Percentiles rank a stretch among this genome's conserved stretches.
Conservation (phyloP, 2,113 vertebrate species). For the Seriola quinqueradiata region DNA sequence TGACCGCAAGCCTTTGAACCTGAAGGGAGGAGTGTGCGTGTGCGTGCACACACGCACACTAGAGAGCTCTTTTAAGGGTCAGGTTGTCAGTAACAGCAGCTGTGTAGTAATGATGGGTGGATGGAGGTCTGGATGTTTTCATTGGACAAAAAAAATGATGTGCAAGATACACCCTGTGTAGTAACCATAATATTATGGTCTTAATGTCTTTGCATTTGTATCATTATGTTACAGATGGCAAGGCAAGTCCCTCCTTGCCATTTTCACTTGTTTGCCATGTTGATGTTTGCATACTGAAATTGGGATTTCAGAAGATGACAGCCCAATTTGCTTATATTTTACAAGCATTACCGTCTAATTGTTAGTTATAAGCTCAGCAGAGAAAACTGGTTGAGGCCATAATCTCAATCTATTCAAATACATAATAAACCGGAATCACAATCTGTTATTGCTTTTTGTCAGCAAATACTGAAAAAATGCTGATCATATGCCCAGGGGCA, state of each 20-base stretch:
- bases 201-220: neutral
- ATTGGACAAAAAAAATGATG: slow-evolving; percentile 2
- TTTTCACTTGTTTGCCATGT: neutral
- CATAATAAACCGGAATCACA: neutral
- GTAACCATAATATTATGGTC: slow-evolving; percentile 13
- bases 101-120: slow-evolving; percentile 29
- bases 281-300: slow-evolving; percentile 5
- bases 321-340: neutral
- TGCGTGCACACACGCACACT: neutral
- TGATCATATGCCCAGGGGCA: neutral
- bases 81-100: slow-evolving; percentile 15
- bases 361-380: neutral
- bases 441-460: neutral
- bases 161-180: neutral
- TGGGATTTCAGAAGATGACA: neutral
- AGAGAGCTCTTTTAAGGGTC: slow-evolving; percentile 17
- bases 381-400: neutral
- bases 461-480: neutral
- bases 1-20: slow-evolving; percentile 76
- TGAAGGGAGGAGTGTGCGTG: neutral
- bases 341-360: fast-evolving
- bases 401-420: neutral
- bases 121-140: slow-evolving; percentile 21
- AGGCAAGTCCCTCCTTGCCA: neutral
- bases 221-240: neutral